Percentiles rank a stretch among this genome's conserved stretches.
phyloP scores from a whole-genome alignment of 1,140 invertebrate species.

The Dryas iulia region DNA sequence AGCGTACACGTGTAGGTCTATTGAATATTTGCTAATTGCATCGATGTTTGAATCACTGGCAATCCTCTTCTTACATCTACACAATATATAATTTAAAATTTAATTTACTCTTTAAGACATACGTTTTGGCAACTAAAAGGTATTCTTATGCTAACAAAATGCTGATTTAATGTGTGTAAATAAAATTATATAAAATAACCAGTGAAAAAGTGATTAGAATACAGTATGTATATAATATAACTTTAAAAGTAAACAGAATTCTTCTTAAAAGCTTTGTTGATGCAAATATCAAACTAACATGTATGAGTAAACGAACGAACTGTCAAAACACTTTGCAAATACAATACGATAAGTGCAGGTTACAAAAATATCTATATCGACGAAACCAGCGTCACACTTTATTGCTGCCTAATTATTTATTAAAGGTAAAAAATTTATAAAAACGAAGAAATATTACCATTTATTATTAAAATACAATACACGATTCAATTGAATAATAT shows the following conservation, averaged over 20 bases:
- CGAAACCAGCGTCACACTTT: conserved; percentile 53
- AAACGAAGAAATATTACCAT: conserved; percentile 15
- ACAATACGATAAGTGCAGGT: conserved; percentile 25
- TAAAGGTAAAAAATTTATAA: conserved; percentile 25
- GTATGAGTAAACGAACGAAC: no score
- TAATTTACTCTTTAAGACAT: neutral
- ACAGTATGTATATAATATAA: no score
- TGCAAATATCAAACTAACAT: conserved; percentile 26
- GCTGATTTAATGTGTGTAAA: no score
- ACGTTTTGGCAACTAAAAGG: conserved; percentile 2
- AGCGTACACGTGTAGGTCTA: conserved; percentile 5
- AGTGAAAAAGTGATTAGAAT: no score
- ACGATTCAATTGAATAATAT: neutral
- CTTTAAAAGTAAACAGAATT: neutral
- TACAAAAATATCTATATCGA: conserved; percentile 63
- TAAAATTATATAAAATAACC: no score
- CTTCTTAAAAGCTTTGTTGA: neutral
- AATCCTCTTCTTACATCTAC: conserved; percentile 5
- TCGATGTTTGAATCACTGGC: conserved; percentile 28
- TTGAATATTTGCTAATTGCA: conserved; percentile 19
- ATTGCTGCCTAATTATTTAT: conserved; percentile 29
- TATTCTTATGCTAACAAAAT: neutral
- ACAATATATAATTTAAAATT: conserved; percentile 2
- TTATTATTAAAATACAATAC: conserved; percentile 2
- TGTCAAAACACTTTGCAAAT: conserved; percentile 40